Evolutionary conservation across 2,113 vertebrate species (phyloP).

Genomic region (Pterocles orientalis): DNA sequence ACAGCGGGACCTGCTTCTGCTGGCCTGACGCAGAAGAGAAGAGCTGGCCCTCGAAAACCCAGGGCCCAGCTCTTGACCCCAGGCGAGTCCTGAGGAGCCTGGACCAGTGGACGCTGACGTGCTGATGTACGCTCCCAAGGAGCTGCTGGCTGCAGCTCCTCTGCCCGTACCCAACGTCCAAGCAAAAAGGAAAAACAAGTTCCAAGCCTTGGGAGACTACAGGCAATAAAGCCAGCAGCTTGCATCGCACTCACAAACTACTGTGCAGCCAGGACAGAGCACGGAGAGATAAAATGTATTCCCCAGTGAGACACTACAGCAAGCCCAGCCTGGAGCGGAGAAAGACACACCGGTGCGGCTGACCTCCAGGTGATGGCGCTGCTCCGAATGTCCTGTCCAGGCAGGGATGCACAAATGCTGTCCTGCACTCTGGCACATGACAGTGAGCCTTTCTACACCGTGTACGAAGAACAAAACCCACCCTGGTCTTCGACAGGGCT

Average conservation of each 20-base stretch:
- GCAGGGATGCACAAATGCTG: not conserved
- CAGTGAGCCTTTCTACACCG: not conserved
- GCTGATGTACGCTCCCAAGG: not conserved
- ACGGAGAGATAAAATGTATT: not conserved
- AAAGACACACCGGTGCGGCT: not conserved
- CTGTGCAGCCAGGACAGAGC: not conserved
- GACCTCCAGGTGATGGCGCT: not conserved
- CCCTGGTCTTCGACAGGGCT: not conserved
- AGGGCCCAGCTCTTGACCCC: not conserved
- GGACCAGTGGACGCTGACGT: accelerated
- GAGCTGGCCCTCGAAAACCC: not conserved
- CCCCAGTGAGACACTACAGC: not conserved
- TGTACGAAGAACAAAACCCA: not conserved
- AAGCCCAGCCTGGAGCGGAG: not conserved
- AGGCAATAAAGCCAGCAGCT: not conserved
- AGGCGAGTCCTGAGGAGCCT: not conserved
- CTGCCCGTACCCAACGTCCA: not conserved
- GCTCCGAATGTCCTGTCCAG: not conserved
- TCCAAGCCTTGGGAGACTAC: not conserved
- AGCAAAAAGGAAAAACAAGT: not conserved
- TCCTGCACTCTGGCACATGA: not conserved
- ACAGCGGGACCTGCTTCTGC: not conserved
- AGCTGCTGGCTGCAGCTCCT: not conserved
- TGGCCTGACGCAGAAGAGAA: not conserved
- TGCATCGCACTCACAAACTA: not conserved